phyloP scores from a whole-genome alignment of 37 sponge, comb jelly and placozoan species.

The Diacarnus erythraeanus region DNA sequence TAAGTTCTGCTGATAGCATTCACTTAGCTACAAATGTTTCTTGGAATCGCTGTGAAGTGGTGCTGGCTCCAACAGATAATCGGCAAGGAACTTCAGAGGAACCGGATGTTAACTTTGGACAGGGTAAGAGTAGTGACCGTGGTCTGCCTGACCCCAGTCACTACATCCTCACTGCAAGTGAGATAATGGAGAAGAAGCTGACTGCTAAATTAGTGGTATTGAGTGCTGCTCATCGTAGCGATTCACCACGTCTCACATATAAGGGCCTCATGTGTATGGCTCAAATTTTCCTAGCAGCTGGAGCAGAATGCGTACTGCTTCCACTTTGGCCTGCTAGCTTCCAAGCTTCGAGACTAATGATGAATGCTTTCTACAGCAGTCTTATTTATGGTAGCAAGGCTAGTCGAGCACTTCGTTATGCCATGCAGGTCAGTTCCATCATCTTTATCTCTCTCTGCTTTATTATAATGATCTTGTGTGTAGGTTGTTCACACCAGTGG shows the following conservation, averaged over 20 bases:
- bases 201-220: conserved; percentile 80
- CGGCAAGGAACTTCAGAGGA: conserved; percentile 9
- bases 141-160: conserved; percentile 52
- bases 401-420: conserved; percentile 77
- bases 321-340: conserved; percentile 86
- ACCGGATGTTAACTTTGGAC: not conserved
- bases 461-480: not conserved
- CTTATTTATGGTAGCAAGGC: conserved; percentile 75
- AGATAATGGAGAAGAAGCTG: conserved; percentile 55
- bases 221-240: conserved; percentile 66
- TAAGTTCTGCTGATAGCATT: conserved; percentile 52
- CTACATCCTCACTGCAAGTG: conserved; percentile 71
- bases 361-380: conserved; percentile 90
- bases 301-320: conserved; percentile 78
- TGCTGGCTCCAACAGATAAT: conserved; percentile 56
- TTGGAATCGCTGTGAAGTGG: conserved; percentile 74
- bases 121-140: not conserved
- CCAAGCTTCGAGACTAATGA: conserved; percentile 79
- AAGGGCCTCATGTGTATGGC: conserved; percentile 75
- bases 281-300: conserved; percentile 74
- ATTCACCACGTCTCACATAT: conserved; percentile 33
- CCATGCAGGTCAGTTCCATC: conserved; percentile 73
- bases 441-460: not conserved
- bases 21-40: conserved; percentile 80
- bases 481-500: conserved; percentile 62